These are phyloP conservation scores for Pentamera pediparva DNA, from an alignment of 53 echinoderm and acorn worm genomes.

Conservation along the genomic window DNA sequence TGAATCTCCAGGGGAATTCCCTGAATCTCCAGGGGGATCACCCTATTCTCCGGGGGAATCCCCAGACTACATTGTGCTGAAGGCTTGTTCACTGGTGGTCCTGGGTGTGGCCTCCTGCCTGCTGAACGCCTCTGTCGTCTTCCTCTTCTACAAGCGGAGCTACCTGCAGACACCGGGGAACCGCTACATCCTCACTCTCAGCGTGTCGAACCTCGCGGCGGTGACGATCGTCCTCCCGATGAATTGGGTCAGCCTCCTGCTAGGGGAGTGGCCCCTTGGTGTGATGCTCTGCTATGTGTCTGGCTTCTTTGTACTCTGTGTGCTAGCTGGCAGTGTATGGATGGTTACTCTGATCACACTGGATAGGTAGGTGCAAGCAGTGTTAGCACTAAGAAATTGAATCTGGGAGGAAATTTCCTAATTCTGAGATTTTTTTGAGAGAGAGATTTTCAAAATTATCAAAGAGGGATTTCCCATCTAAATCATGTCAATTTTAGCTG, in stretches of 20 bases:
- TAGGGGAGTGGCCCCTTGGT: conserved; percentile 71
- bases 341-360: conserved; percentile 51
- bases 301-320: conserved; percentile 53
- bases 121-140: conserved; percentile 64
- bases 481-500: too few species aligned
- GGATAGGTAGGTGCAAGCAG: conserved; percentile 60
- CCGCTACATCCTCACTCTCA: conserved; percentile 67
- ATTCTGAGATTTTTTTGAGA: too few species aligned
- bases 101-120: conserved; percentile 53
- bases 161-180: conserved; percentile 77
- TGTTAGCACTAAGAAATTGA: background rate
- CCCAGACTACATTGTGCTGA: conserved; percentile 12
- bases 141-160: conserved; percentile 63
- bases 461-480: too few species aligned
- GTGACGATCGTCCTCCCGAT: conserved; percentile 65
- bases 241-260: conserved; percentile 56
- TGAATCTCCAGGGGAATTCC: too few species aligned
- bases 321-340: conserved; percentile 51
- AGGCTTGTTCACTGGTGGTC: conserved; percentile 49
- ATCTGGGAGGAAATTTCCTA: background rate
- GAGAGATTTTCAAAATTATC: too few species aligned
- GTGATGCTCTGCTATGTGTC: conserved; percentile 67
- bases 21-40: too few species aligned
- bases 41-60: too few species aligned
- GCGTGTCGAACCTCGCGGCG: conserved; percentile 61